Base-by-base conservation (phyloP, 2,888 invertebrate species). In the Lithosia quadra region DNA sequence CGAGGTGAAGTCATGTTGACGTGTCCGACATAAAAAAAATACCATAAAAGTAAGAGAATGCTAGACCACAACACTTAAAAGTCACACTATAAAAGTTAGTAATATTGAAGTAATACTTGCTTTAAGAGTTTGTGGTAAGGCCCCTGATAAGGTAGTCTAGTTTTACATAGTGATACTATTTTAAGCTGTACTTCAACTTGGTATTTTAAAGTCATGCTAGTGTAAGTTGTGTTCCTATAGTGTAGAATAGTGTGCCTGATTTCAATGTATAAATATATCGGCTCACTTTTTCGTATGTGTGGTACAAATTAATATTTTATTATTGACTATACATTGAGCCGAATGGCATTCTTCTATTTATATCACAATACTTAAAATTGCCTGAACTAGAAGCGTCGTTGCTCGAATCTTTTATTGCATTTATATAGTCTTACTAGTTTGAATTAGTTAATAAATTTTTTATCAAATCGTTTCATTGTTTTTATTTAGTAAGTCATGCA, bases 341-440 rank as follows among this genome's bases (percentile, higher is more conserved):
- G 1, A 10, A 13, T 24, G 11, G n/a, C 21, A 49, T 53, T 53
- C 7, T 8, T 21, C 49, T 55, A 13, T 55, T 43, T 18, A 43
- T 43, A 43, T 43, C 49, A n/a, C 49, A 49, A 49, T 49, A 49
- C n/a, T n/a, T 1, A 7, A 49, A 49, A 49, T n/a, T 49, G 49
- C n/a, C 18, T n/a, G n/a, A n/a, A 49, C 49, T 49, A 49, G n/a
- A n/a, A 34, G 36, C 36, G 18, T 3, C 49, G 9, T 43, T 18
- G 7, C 18, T 18, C 18, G 43, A 28, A 33, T 79, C 58, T 73
- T 73, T 73, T 73, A 76, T 74, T 71, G 71, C 74, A 74, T 77
- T 77, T 73, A 74, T 73, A 74, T 58, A 72, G 69, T 67, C 58
- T 58, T 71, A 71, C 64, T 71, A 53, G 65, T 63, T 65, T 68